A percentile compares a stretch with the other conserved stretches of the same genome.
These are phyloP conservation scores for Dreissena polymorpha DNA, from an alignment of 1,140 invertebrate species.

Conservation along the genomic window DNA sequence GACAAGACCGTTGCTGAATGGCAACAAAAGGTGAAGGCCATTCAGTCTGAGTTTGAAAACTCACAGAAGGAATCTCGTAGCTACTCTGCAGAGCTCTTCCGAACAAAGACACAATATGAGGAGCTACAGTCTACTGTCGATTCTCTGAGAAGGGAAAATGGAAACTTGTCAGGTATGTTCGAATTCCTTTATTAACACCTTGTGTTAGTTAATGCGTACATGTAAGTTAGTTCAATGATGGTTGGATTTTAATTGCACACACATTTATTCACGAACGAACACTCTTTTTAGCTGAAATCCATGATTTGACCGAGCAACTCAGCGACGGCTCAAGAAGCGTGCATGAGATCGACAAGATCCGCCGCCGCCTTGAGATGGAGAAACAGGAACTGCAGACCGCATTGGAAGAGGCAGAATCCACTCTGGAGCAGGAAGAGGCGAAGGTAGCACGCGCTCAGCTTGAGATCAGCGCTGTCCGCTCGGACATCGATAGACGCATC, in stretches of 20 bases:
- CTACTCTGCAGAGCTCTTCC: conserved; percentile 99
- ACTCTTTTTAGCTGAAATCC: conserved; percentile 91
- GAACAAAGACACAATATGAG: conserved; percentile 98
- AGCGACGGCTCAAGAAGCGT: conserved; percentile 95
- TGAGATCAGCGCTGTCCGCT: conserved; percentile 97
- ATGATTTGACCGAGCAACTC: conserved; percentile 98
- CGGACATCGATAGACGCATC: conserved; percentile 99
- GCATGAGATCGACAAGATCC: conserved; percentile 98
- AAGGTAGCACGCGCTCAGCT: conserved; percentile 94
- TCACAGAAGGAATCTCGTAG: conserved; percentile 99
- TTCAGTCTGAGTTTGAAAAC: conserved; percentile 97
- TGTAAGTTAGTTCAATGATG: background rate
- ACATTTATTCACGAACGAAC: background rate
- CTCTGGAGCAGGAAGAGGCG: conserved; percentile 91
- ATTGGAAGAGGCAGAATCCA: conserved; percentile 98
- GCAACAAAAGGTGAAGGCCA: conserved; percentile 99
- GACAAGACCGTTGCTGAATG: conserved; percentile 99
- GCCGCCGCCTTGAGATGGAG: conserved; percentile 98
- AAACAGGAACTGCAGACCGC: conserved; percentile 99
- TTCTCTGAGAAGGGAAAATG: conserved; percentile 98
- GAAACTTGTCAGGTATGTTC: conserved; percentile 91
- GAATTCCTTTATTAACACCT: background rate
- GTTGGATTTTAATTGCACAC: background rate
- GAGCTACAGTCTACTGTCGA: conserved; percentile 98
- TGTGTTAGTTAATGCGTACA: background rate